Conservation (phyloP, 2,113 vertebrate species). For the Phocoena sinus region DNA sequence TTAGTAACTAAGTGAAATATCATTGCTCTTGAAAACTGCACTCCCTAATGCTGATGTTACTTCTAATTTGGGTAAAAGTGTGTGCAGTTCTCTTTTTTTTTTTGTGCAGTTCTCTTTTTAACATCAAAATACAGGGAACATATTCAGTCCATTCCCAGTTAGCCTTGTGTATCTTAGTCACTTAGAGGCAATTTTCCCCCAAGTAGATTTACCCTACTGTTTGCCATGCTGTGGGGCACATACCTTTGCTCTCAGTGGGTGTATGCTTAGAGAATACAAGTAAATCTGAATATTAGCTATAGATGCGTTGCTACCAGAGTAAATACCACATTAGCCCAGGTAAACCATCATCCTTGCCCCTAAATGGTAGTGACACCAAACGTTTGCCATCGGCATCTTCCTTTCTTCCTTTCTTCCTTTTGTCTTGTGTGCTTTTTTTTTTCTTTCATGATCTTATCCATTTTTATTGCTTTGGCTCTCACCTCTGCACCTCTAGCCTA, state of each 20-base stretch:
- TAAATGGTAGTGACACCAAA: not conserved
- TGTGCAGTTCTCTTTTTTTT: too few species aligned
- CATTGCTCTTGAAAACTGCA: not conserved
- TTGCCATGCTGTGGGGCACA: not conserved
- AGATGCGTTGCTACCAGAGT: not conserved
- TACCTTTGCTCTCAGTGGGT: not conserved
- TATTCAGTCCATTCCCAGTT: not conserved
- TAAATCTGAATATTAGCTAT: not conserved
- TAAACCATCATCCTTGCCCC: not conserved
- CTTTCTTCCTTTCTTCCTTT: not conserved
- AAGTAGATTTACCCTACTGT: not conserved
- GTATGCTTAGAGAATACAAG: not conserved
- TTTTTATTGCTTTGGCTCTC: not conserved
- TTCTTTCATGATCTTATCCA: not conserved
- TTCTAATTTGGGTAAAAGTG: conserved; percentile 19
- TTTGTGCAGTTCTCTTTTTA: not conserved
- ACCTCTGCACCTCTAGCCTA: not conserved
- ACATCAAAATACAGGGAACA: not conserved
- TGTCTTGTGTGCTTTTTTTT: not conserved
- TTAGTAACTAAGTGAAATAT: not conserved
- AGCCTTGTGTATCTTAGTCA: not conserved
- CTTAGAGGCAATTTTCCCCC: not conserved
- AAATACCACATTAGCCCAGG: not conserved
- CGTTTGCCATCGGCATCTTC: not conserved
- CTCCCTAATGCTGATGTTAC: not conserved